Evolutionary conservation across 2,797 vertebrate genomes (phyloP).

Genomic region (Cossypha niveicapilla): DNA sequence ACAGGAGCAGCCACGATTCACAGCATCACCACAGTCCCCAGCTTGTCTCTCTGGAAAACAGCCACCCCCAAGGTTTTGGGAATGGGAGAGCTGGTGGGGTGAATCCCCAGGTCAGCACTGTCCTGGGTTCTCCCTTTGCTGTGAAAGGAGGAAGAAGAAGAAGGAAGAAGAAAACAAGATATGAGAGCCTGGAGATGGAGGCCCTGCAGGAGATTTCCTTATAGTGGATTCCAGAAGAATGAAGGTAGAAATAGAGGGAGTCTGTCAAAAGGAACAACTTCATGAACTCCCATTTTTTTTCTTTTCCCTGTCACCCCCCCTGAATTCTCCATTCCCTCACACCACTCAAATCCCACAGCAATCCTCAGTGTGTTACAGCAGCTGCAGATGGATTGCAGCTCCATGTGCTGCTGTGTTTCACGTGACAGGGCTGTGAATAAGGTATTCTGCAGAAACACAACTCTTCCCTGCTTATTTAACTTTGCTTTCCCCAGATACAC

Average conservation of each 20-base stretch:
- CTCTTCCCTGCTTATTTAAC: conserved; percentile 33
- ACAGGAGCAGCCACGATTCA: fast-evolving
- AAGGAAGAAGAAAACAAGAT: background rate
- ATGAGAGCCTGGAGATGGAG: background rate
- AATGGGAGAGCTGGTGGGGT: background rate
- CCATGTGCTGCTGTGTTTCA: background rate
- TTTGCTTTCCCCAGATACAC: conserved; percentile 49
- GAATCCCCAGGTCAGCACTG: background rate
- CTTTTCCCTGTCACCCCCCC: background rate
- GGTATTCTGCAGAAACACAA: conserved; percentile 18
- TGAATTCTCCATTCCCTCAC: background rate
- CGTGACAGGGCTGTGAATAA: background rate
- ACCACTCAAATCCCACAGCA: background rate
- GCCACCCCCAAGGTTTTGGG: background rate
- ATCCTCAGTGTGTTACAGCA: background rate
- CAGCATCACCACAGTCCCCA: background rate
- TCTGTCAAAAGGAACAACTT: background rate
- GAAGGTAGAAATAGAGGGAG: background rate
- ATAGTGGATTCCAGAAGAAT: background rate
- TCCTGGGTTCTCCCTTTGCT: background rate
- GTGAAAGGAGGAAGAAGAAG: background rate
- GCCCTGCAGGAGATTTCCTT: background rate
- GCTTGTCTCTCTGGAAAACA: background rate
- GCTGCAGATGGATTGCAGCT: conserved; percentile 12
- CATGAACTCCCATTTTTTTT: background rate